Base-by-base conservation (phyloP, 2,113 vertebrate genomes). In the Apeltes quadracus region DNA sequence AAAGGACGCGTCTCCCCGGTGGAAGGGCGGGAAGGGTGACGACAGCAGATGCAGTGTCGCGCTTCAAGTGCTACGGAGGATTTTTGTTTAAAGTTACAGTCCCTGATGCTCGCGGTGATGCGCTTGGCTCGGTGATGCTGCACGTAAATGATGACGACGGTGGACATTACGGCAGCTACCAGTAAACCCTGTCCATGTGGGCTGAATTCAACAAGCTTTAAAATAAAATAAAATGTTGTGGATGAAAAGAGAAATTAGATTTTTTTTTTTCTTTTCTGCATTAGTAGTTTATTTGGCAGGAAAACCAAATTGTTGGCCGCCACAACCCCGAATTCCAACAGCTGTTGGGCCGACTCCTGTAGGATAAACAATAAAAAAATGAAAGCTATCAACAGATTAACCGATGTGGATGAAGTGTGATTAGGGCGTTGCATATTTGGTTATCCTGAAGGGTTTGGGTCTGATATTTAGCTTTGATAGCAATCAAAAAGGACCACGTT, bases 41-140 rank as follows among this genome's bases (percentile, higher is more conserved):
- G n/a, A n/a, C n/a, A n/a, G n/a, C n/a, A 8, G 41, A 74, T 36
- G 20, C 22, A 39, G 64, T 14, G 34, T 10, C 57, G 63, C 15
- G 32, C 57, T 50, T 32, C 44, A 59, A 77, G 55, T 25, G 23
- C 27, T n/a, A 54, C 13, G 4, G n/a, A 34, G 5, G 7, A 51
- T 18, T 25, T 76, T 23, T 76, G 50, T 81, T 73, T 59, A 62
- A 57, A 76, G 8, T n/a, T 20, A 18, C 8, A 25, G 46, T 29
- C 2, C 8, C 20, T 41, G 62, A 69, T 55, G 66, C 69, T 75
- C 23, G 8, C 43, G 58, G 59, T 36, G 59, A 79, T 16, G 56
- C 39, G 43, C 3, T 23, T 6, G 32, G 29, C 9, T 3, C 61
- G 15, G 41, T 23, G 38, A 61, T 13, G 14, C 23, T 20, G 29